Evolutionary conservation across 2,113 vertebrate species (phyloP).

Genomic region (Martes martes): DNA sequence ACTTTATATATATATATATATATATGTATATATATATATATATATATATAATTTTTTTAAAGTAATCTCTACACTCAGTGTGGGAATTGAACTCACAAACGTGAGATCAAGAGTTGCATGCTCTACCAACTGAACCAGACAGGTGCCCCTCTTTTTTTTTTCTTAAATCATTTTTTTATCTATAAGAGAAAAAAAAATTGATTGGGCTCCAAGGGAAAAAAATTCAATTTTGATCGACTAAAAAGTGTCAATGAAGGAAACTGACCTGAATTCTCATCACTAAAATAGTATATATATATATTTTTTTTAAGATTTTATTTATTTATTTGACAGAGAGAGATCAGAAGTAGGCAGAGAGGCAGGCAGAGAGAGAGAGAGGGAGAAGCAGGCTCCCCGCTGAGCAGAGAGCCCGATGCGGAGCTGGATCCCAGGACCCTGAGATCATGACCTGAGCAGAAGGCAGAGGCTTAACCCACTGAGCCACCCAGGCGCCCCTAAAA

Average conservation of each 20-base stretch:
- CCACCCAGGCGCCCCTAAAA: not conserved
- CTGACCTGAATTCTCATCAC: not conserved
- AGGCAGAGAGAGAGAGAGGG: no score
- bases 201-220: not conserved
- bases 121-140: not conserved
- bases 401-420: no score
- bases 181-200: not conserved
- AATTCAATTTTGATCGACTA: not conserved
- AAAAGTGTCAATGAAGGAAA: conserved; percentile 13
- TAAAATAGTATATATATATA: conserved; percentile 1
- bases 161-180: not conserved
- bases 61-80: not conserved
- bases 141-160: not conserved
- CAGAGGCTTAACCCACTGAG: no score
- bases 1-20: not conserved
- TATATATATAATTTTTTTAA: not conserved
- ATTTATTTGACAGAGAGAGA: no score
- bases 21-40: no score
- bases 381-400: no score
- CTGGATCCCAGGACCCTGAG: no score
- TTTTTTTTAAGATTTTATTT: no score
- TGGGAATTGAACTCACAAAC: not conserved
- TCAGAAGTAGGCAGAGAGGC: no score
- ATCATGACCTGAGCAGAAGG: no score
- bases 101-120: not conserved